Percentiles rank a stretch among this genome's conserved stretches.
phyloP scores from a whole-genome alignment of 2,113 vertebrate genomes.

The Melanostigma gelatinosum region DNA sequence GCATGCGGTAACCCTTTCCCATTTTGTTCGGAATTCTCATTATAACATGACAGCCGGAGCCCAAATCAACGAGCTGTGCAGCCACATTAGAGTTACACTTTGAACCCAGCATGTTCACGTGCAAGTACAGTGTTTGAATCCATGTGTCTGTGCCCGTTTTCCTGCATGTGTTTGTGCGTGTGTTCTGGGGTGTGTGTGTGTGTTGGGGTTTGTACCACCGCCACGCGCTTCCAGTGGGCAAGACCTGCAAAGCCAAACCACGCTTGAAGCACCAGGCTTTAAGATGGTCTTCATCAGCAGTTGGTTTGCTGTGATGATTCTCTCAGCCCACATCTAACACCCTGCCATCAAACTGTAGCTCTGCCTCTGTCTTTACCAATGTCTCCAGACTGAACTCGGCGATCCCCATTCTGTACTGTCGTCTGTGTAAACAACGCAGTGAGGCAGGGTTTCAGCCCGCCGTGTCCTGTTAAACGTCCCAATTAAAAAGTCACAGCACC shows the following conservation, averaged over 20 bases:
- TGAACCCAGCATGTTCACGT: slow-evolving; percentile 46
- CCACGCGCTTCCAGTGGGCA: slow-evolving; percentile 22
- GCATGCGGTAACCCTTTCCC: slow-evolving; percentile 31
- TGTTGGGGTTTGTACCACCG: background rate
- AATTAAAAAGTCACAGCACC: slow-evolving; percentile 26
- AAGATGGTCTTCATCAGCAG: slow-evolving; percentile 16
- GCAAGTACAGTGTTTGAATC: slow-evolving; percentile 14
- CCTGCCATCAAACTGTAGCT: slow-evolving; percentile 14
- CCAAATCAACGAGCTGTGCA: slow-evolving; percentile 47
- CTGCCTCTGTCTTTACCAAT: slow-evolving; percentile 4
- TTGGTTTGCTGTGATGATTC: slow-evolving; percentile 32
- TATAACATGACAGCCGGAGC: slow-evolving; percentile 39
- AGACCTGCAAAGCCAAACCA: slow-evolving; percentile 35
- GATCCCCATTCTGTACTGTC: slow-evolving; percentile 4
- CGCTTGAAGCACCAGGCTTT: slow-evolving; percentile 24
- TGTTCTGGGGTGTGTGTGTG: background rate
- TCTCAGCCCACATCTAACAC: slow-evolving; percentile 35
- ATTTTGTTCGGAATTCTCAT: slow-evolving; percentile 49
- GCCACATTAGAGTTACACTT: slow-evolving; percentile 52
- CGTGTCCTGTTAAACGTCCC: slow-evolving; percentile 39
- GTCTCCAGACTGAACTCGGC: background rate
- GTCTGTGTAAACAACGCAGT: slow-evolving; percentile 27
- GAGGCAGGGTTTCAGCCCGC: slow-evolving; percentile 3
- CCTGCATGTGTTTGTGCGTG: background rate
- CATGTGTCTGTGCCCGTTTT: background rate